Evolutionary conservation across 2,797 vertebrate genomes (phyloP), one percentile per base, ranked within the genome.

Genomic region (Neomorphus geoffroyi): DNA sequence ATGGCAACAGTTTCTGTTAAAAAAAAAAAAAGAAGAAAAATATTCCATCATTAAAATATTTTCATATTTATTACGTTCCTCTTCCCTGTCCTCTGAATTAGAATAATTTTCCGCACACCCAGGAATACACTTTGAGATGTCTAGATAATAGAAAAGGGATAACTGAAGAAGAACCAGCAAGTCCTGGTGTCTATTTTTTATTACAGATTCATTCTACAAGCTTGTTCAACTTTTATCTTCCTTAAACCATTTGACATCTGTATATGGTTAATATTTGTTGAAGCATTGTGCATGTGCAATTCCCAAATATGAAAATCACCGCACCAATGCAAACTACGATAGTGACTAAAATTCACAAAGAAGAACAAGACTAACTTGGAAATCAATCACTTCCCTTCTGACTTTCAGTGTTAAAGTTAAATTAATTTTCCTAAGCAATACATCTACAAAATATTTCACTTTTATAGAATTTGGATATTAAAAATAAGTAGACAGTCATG

Each of bases 401-500:
- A 73, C 80, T 92, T 89, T 24, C 72, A 87, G 48, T 28, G 58
- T 18, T 91, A 46, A 85, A 94, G 75, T 86, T 80, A 92, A 86
- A 94, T 92, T 89, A 94, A 89, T 92, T 96, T 94, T 93, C 69
- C 78, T 64, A 92, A 75, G 74, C 64, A 82, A 95, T 87, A 64
- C 45, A 92, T 91, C 72, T 77, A 75, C 67, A 92, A 93, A 88
- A 90, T 56, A 67, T 17, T 85, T 72, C 80, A n/a, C 46, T 86
- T 91, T 94, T 93, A 78, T 37, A 56, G 51, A 93, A 94, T 89
- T 84, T 58, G 88, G 81, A 39, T 86, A 92, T 81, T 93, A 94
- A 94, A 95, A 92, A 89, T 64, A 94, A 81, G 75, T 71, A 37
- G 93, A 93, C 67, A 93, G 72, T 93, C 93, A 94, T 89, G 84